These are phyloP conservation scores for Ciconia maguari DNA, from an alignment of 2,113 vertebrate species.

Conservation along the genomic window DNA sequence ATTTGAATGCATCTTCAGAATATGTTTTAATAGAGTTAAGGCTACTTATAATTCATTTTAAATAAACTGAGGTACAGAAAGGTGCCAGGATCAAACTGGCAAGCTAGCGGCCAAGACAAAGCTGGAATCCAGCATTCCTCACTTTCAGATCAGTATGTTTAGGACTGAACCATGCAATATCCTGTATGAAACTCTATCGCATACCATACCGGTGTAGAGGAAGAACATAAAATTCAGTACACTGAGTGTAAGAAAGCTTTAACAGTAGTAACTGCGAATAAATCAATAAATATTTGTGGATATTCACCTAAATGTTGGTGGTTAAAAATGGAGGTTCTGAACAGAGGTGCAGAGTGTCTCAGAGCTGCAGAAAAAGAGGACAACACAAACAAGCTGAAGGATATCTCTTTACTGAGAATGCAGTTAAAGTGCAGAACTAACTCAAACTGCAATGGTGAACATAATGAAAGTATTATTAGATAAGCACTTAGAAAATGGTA, in stretches of 20 bases:
- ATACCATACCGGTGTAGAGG: background rate
- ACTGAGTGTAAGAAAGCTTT: background rate
- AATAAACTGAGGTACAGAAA: background rate
- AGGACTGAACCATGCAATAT: background rate
- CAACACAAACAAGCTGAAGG: background rate
- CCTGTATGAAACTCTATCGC: background rate
- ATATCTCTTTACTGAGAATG: background rate
- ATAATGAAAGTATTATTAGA: background rate
- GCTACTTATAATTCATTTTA: background rate
- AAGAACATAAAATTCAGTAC: background rate
- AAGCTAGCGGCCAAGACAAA: background rate
- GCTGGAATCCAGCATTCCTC: background rate
- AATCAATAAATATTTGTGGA: background rate
- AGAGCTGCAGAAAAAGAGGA: background rate
- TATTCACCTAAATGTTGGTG: background rate
- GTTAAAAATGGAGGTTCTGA: background rate
- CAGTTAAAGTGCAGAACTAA: background rate
- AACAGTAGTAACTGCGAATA: background rate
- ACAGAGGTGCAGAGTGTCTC: background rate
- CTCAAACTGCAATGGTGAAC: background rate
- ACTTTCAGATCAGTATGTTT: background rate
- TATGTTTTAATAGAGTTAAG: background rate
- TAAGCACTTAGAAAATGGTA: background rate
- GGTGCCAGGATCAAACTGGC: background rate
- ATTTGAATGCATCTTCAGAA: background rate